Conservation (phyloP, 2,797 vertebrate genomes). For the Hemitrygon akajei region DNA sequence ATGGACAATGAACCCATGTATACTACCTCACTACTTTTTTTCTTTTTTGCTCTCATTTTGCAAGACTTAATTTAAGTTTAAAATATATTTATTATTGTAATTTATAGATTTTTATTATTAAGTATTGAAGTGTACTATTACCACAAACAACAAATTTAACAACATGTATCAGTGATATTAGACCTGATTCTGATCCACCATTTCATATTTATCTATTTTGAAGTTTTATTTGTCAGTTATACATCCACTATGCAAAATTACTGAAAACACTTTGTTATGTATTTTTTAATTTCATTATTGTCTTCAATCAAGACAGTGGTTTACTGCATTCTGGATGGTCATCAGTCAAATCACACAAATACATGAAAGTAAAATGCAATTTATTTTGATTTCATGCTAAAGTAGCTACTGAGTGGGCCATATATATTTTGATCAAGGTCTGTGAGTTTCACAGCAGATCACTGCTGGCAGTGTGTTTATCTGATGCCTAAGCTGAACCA, state of each 20-base stretch:
- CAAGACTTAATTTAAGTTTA: too few relatives aligned
- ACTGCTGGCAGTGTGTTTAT: background rate
- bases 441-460: background rate
- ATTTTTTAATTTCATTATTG: background rate
- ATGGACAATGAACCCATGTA: too few relatives aligned
- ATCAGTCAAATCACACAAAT: background rate
- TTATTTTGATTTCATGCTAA: constrained; percentile 2
- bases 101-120: too few relatives aligned
- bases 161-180: too few relatives aligned
- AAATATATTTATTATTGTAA: too few relatives aligned
- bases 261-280: background rate
- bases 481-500: background rate
- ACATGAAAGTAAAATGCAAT: background rate
- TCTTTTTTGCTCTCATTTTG: too few relatives aligned
- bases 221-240: too few relatives aligned
- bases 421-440: background rate
- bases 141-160: too few relatives aligned
- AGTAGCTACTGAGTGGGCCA: background rate
- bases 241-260: background rate
- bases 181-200: too few relatives aligned
- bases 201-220: too few relatives aligned
- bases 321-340: background rate
- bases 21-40: too few relatives aligned
- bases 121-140: too few relatives aligned
- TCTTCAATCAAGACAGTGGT: background rate